phyloP scores from a whole-genome alignment of 2,888 invertebrate genomes.

The Apeira syringaria region DNA sequence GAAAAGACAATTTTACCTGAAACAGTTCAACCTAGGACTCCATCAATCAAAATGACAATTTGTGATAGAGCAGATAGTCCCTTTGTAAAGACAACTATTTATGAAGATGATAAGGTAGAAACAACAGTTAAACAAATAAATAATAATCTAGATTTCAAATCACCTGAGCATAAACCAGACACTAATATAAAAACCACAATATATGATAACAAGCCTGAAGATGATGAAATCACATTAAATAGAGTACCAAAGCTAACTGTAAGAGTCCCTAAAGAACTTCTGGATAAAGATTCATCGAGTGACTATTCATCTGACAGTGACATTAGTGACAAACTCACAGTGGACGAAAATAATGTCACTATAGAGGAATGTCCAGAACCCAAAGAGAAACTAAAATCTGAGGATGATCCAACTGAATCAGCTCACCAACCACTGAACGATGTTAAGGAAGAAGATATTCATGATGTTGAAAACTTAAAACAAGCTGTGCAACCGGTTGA shows the following conservation, averaged over 20 bases:
- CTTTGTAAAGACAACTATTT: constrained; percentile 74
- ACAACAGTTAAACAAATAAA: constrained; percentile 65
- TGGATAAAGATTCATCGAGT: constrained; percentile 78
- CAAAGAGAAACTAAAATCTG: constrained; percentile 27
- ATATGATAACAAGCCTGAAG: constrained; percentile 73
- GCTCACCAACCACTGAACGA: constrained; percentile 32
- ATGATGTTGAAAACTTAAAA: constrained; percentile 29
- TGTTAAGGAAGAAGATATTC: constrained; percentile 34
- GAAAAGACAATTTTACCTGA: constrained; percentile 54
- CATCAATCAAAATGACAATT: constrained; percentile 77
- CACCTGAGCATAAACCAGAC: constrained; percentile 61
- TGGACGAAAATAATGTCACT: constrained; percentile 75
- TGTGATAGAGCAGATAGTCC: constrained; percentile 78
- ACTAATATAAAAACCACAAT: constrained; percentile 71
- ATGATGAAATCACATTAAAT: constrained; percentile 68
- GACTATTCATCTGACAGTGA: constrained; percentile 84
- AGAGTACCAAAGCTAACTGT: constrained; percentile 88
- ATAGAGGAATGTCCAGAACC: constrained; percentile 34
- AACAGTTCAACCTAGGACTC: constrained; percentile 49
- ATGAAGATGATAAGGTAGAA: constrained; percentile 64
- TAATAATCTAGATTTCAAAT: constrained; percentile 63
- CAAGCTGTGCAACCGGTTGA: constrained; percentile 31
- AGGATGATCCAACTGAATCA: constrained; percentile 26
- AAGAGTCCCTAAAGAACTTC: constrained; percentile 85
- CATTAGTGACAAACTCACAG: constrained; percentile 84